A percentile compares a stretch with the other conserved stretches of the same genome.
Evolutionary conservation across 2,113 vertebrate species (phyloP).

Genomic region (Istiophorus platypterus): DNA sequence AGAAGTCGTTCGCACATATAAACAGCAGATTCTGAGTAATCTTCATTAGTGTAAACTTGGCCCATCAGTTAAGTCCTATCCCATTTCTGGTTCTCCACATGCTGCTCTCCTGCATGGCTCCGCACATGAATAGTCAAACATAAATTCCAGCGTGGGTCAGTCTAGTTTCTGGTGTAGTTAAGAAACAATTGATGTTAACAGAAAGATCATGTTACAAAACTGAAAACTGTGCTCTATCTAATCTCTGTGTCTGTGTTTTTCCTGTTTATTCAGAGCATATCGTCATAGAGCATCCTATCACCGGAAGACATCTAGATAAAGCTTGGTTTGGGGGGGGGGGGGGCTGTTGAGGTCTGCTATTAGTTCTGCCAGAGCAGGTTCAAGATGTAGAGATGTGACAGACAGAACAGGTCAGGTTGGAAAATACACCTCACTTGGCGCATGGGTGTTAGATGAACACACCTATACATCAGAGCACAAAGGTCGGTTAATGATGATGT

Average conservation of each 20-base stretch:
- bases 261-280: constrained; percentile 19
- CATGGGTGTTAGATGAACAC: constrained; percentile 33
- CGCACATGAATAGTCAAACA: too few relatives aligned
- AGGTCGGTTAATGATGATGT: neutral
- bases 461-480: neutral
- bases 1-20: neutral
- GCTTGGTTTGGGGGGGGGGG: constrained; percentile 6
- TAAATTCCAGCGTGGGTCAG: neutral
- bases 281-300: constrained; percentile 22
- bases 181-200: neutral
- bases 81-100: neutral
- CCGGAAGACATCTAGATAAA: constrained; percentile 10
- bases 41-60: neutral
- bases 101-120: neutral
- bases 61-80: neutral
- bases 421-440: constrained; percentile 35
- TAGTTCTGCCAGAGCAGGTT: constrained; percentile 4
- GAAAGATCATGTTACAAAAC: neutral
- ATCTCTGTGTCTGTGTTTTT: neutral
- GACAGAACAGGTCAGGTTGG: neutral
- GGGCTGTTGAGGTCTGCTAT: neutral
- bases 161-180: neutral
- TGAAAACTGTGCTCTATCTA: neutral
- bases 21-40: neutral
- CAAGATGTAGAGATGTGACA: neutral